Conservation (phyloP, 2,797 vertebrate species). For the Pygocentrus nattereri region DNA sequence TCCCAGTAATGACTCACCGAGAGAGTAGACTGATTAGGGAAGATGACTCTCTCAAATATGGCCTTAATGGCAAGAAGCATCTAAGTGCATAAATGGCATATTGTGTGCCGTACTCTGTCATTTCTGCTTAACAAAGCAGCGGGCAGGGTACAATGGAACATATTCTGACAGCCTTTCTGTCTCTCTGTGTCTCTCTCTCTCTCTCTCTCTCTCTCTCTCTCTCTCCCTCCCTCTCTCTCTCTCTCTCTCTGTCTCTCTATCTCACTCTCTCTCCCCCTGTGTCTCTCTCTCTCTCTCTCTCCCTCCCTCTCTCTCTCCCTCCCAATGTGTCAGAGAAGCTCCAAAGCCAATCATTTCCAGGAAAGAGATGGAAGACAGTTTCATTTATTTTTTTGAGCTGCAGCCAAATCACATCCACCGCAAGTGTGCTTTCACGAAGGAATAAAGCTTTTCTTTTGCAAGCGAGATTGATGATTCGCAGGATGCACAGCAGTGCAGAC, state of each 20-base stretch:
- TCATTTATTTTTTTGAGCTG: slow-evolving; percentile 66
- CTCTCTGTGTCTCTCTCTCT: slow-evolving; percentile 59
- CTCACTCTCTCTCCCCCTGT: slow-evolving; percentile 54
- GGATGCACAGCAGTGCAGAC: slow-evolving; percentile 55
- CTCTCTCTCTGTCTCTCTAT: slow-evolving; percentile 62
- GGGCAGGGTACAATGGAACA: slow-evolving; percentile 5
- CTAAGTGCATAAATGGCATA: slow-evolving; percentile 26
- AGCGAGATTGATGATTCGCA: slow-evolving; percentile 68
- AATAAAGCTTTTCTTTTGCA: slow-evolving; percentile 59
- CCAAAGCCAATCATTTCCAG: slow-evolving; percentile 68
- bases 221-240: slow-evolving; percentile 59
- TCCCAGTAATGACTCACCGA: slow-evolving; percentile 27
- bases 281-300: too few relatives aligned
- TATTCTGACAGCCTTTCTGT: slow-evolving; percentile 6
- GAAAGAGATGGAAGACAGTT: slow-evolving; percentile 64
- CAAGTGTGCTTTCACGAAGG: slow-evolving; percentile 4
- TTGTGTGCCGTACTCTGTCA: slow-evolving; percentile 6
- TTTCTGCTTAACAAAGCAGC: slow-evolving; percentile 34
- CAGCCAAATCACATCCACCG: slow-evolving; percentile 59
- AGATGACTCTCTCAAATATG: slow-evolving; percentile 23
- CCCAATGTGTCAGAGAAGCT: slow-evolving; percentile 60
- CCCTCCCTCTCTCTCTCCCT: slow-evolving; percentile 59
- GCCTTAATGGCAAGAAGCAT: slow-evolving; percentile 22
- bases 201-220: slow-evolving; percentile 60
- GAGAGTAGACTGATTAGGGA: slow-evolving; percentile 22